Conservation (phyloP, 2,888 invertebrate species). For the Eretmocerus hayati region DNA sequence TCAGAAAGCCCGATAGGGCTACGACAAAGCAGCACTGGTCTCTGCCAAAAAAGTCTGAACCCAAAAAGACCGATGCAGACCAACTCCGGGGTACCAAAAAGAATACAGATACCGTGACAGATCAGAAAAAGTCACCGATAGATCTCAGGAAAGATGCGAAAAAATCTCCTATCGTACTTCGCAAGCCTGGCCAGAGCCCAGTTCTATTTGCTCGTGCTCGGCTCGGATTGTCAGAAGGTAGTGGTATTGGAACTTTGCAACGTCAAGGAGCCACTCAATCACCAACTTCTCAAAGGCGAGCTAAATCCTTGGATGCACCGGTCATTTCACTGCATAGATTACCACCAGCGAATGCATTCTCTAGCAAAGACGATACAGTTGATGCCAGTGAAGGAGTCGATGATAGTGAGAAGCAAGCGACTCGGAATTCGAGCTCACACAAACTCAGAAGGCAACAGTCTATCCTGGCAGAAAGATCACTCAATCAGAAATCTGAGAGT, state of each 20-base stretch:
- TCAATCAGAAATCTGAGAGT: slow-evolving; percentile 40
- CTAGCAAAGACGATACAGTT: slow-evolving; percentile 82
- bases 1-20: slow-evolving; percentile 5
- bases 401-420: slow-evolving; percentile 3
- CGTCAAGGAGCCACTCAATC: slow-evolving; percentile 72
- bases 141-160: slow-evolving; percentile 29
- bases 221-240: slow-evolving; percentile 77
- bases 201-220: slow-evolving; percentile 73
- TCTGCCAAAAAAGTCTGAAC: slow-evolving; percentile 20
- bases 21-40: background rate
- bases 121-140: slow-evolving; percentile 17
- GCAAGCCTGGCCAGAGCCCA: slow-evolving; percentile 69
- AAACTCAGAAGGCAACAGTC: slow-evolving; percentile 7
- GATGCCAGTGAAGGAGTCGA: slow-evolving; percentile 61
- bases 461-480: slow-evolving; percentile 31
- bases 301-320: slow-evolving; percentile 79
- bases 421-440: slow-evolving; percentile 42
- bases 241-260: slow-evolving; percentile 66
- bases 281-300: slow-evolving; percentile 66
- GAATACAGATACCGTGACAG: slow-evolving; percentile 25
- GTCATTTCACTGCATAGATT: slow-evolving; percentile 72
- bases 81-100: slow-evolving; percentile 14
- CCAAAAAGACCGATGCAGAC: slow-evolving; percentile 20
- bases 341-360: slow-evolving; percentile 78
- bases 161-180: slow-evolving; percentile 55